Base-by-base conservation (phyloP, 2,797 vertebrate species). In the Apodemus agrarius region DNA sequence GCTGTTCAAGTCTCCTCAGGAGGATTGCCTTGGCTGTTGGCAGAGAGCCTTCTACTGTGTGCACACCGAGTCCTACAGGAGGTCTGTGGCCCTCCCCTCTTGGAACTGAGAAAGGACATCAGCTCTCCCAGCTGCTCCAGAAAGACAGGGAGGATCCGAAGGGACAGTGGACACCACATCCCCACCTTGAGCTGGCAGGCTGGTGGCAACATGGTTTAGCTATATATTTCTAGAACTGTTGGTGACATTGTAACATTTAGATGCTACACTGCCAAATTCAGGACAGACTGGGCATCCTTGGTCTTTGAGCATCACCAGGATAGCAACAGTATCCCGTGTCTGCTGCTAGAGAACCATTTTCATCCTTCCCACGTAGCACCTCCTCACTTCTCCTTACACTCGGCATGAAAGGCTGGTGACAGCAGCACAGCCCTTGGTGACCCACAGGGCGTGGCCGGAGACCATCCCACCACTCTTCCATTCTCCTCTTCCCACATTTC, bases 341-440 rank as follows among this genome's bases (percentile, higher is more conserved):
- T 19, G 40, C 26, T 29, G 2, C 26, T 4, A 12, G 46, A 59
- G 21, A n/a, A 29, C 0, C 4, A 13, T n/a, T 59, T 7, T 21
- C 1, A 1, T 49, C 31, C 40, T 21, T 59, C 37, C 17, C 34
- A 69, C 37, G 21, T 12, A 72, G 37, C 52, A 78, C 92, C 49
- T n/a, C 65, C 89, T 90, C 46, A 10, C 43, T 46, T 26, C 26
- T 12, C 24, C 10, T 63, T 79, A 43, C 90, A 24, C 6, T 21
- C 96, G 90, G 94, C 97, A 91, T 34, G 75, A 16, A 76, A 91
- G 89, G 83, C 96, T 97, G 94, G 96, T 72, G 97, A 96, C 89
- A 97, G 93, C 37, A 95, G 96, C 94, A 78, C 49, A 74, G 89
- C 95, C 76, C 94, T 86, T 52, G 74, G 57, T 49, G 92, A 43